phyloP scores from a whole-genome alignment of 2,888 invertebrate genomes.

The Danaus chrysippus region DNA sequence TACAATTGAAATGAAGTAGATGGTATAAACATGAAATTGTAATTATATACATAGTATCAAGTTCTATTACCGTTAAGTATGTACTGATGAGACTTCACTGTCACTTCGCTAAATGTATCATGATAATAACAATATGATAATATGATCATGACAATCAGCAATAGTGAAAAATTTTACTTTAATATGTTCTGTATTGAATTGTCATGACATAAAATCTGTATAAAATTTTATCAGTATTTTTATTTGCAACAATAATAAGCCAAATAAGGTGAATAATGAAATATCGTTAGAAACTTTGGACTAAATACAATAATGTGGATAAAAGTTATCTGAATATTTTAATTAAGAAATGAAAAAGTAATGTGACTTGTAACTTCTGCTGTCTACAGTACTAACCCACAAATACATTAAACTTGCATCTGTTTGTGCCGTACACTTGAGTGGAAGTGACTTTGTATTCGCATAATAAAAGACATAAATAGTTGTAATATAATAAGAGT shows the following conservation, averaged over 20 bases:
- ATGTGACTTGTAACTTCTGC: constrained; percentile 28
- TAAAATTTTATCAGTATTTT: no score
- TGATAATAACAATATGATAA: no score
- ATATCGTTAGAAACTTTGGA: no score
- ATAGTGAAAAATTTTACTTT: neutral
- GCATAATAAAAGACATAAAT: constrained; percentile 10
- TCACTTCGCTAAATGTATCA: constrained; percentile 24
- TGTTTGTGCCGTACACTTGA: constrained; percentile 46
- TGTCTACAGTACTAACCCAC: constrained; percentile 30
- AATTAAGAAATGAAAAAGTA: neutral
- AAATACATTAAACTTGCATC: constrained; percentile 69
- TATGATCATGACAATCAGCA: no score
- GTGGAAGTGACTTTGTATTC: constrained; percentile 19
- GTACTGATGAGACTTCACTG: constrained; percentile 27
- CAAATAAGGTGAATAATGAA: no score
- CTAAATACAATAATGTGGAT: neutral
- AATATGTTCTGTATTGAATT: neutral
- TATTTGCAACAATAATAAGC: no score
- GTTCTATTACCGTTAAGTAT: constrained; percentile 18
- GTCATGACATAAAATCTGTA: no score
- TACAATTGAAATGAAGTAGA: no score
- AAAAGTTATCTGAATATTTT: neutral
- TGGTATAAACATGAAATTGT: neutral
- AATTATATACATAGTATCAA: constrained; percentile 12
- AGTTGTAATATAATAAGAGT: constrained; percentile 4